phyloP scores from a whole-genome alignment of 2,888 invertebrate genomes.

The Sphinx pinastri region DNA sequence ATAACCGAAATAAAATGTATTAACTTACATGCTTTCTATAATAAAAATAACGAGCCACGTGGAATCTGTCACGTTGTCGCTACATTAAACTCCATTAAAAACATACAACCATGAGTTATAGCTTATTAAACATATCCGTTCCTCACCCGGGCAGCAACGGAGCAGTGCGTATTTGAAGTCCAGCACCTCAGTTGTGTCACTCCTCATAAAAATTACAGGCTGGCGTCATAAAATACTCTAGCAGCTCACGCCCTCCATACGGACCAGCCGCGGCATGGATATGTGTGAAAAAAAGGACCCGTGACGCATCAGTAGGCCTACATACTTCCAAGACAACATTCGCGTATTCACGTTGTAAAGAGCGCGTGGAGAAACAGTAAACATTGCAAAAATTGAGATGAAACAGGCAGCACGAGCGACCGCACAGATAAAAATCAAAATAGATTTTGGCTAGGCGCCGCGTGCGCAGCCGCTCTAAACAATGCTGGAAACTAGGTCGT shows the following conservation, averaged over 20 bases:
- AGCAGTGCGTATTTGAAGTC: too few relatives aligned
- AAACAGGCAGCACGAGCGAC: constrained; percentile 62
- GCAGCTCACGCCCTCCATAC: too few relatives aligned
- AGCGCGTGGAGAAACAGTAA: constrained; percentile 52
- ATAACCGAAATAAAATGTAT: not conserved
- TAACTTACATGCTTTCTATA: too few relatives aligned
- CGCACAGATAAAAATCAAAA: constrained; percentile 77
- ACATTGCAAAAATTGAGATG: constrained; percentile 72
- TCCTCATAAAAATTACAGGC: too few relatives aligned
- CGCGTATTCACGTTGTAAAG: not conserved
- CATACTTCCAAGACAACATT: not conserved
- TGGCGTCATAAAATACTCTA: too few relatives aligned
- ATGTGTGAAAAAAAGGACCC: too few relatives aligned
- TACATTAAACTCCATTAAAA: not conserved
- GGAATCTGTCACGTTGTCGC: not conserved
- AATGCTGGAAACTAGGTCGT: constrained; percentile 79
- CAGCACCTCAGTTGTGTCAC: too few relatives aligned
- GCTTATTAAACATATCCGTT: too few relatives aligned
- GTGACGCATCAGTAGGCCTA: not conserved
- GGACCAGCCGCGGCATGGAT: too few relatives aligned
- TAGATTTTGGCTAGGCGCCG: constrained; percentile 80
- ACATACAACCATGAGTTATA: not conserved
- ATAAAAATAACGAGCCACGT: not conserved
- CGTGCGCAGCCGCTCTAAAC: constrained; percentile 63
- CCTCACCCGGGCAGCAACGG: too few relatives aligned